Base-by-base conservation (phyloP, 2,797 vertebrate species). In the Mergus octosetaceus region DNA sequence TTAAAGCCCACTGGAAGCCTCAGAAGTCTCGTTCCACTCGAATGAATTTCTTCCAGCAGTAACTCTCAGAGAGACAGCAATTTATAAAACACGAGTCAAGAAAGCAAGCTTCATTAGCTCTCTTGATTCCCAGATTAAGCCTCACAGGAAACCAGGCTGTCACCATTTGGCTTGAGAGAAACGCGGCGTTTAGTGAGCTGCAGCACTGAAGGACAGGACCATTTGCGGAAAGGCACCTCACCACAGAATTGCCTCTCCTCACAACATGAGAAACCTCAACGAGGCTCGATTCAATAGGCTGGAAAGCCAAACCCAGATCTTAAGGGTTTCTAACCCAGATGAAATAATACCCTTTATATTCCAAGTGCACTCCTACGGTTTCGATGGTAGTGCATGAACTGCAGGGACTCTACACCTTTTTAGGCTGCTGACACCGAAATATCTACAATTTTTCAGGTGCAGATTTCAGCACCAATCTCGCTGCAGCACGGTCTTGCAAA, bases 101-200 rank as follows among this genome's bases (percentile, higher is more conserved):
- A 87, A 82, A 94, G 47, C 60, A 71, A 93, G 87, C 74, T 95
- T 96, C 92, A 87, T 88, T 84, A 89, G 71, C 80, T 91, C 58
- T 77, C 92, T 72, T 74, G 64, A 89, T 90, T 92, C 45, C 78
- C 80, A 90, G 90, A 89, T 86, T 74, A 66, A 95, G 69, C 62
- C 74, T 64, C 86, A 64, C 36, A 72, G 70, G 61, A 96, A 93
- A 68, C 18, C 36, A 82, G 47, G 60, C 51, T 90, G 39, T 78
- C 43, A 47, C 32, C 2, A 25, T 27, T 28, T 4, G 3, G 69
- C 61, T 78, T 9, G 8, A 85, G 57, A 94, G 91, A 95, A 91
- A 53, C 24, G 60, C 19, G 8, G 9, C 32, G 30, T 66, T 85
- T 83, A 78, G 76, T 19, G 39, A 62, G 60, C 49, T 49, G 71